A percentile compares a stretch with the other conserved stretches of the same genome.
phyloP scores from a whole-genome alignment of 2,113 vertebrate genomes.

The Scophthalmus maximus region DNA sequence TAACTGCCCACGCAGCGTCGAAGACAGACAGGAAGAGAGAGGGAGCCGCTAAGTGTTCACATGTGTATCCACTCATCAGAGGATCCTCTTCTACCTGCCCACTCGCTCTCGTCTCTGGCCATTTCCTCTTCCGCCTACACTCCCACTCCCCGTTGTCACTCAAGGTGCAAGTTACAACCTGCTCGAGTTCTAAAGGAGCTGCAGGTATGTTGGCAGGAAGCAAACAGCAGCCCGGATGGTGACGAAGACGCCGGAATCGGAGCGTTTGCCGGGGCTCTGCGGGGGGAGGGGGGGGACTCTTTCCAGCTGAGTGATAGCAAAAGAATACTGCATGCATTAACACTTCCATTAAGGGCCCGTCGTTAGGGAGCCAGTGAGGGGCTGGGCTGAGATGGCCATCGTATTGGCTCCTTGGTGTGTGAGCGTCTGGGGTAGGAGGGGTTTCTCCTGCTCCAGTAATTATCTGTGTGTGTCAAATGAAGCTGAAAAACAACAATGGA shows the following conservation, averaged over 20 bases:
- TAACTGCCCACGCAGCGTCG: slow-evolving; percentile 74
- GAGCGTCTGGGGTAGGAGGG: slow-evolving; percentile 5
- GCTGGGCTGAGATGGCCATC: slow-evolving; percentile 39
- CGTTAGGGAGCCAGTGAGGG: slow-evolving; percentile 47
- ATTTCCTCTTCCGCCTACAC: slow-evolving; percentile 68
- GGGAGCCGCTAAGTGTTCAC: slow-evolving; percentile 68
- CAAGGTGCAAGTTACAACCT: slow-evolving; percentile 57
- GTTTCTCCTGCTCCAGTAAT: slow-evolving; percentile 43
- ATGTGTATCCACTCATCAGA: slow-evolving; percentile 73
- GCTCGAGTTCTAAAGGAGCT: slow-evolving; percentile 36
- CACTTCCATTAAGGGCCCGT: slow-evolving; percentile 45
- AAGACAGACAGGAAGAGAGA: slow-evolving; percentile 55
- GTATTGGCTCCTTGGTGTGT: slow-evolving; percentile 25
- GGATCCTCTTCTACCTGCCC: slow-evolving; percentile 70
- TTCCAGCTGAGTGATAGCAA: slow-evolving; percentile 38
- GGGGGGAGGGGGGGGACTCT: too few species aligned
- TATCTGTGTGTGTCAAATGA: slow-evolving; percentile 53
- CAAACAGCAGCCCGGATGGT: slow-evolving; percentile 17
- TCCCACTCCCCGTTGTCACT: slow-evolving; percentile 61
- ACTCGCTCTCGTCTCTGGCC: slow-evolving; percentile 61
- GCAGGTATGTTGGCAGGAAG: slow-evolving; percentile 18
- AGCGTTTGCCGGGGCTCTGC: slow-evolving; percentile 32
- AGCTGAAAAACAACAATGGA: slow-evolving; percentile 48
- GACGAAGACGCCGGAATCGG: slow-evolving; percentile 24
- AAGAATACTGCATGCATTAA: slow-evolving; percentile 22